phyloP scores from a whole-genome alignment of 2,888 invertebrate species.

The Drepanosiphum platanoidis region DNA sequence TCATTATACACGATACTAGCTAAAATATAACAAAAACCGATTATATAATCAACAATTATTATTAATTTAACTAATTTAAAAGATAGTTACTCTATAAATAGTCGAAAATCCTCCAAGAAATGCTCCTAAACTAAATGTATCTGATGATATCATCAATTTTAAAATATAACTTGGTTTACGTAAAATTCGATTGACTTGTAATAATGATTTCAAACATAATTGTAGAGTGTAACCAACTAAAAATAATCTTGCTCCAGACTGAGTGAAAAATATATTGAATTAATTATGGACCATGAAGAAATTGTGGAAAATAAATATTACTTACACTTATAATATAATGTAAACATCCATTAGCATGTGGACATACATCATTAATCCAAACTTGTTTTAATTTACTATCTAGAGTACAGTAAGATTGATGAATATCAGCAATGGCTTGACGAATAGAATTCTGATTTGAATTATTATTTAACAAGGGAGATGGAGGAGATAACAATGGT shows the following conservation, averaged over 20 bases:
- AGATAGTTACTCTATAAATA: conserved; percentile 73
- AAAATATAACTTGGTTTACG: conserved; percentile 70
- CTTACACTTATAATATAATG: conserved; percentile 72
- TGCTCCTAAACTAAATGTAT: conserved; percentile 73
- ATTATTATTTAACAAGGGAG: background rate
- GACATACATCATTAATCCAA: conserved; percentile 69
- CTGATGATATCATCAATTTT: conserved; percentile 70
- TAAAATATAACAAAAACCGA: conserved; percentile 67
- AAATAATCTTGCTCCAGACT: conserved; percentile 73
- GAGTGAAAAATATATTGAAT: conserved; percentile 64
- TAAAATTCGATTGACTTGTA: conserved; percentile 71
- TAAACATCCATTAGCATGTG: conserved; percentile 74
- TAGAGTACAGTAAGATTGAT: conserved; percentile 39
- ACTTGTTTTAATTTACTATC: conserved; percentile 61
- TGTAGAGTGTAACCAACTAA: conserved; percentile 74
- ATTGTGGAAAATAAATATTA: background rate
- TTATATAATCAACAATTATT: background rate
- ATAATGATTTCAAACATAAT: conserved; percentile 71
- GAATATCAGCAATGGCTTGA: conserved; percentile 35
- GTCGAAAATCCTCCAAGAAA: conserved; percentile 78
- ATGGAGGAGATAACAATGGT: conserved; percentile 25
- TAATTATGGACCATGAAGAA: background rate
- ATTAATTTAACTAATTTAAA: background rate
- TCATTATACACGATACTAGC: conserved; percentile 75
- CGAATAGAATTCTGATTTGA: conserved; percentile 52